A percentile compares a stretch with the other conserved stretches of the same genome.
phyloP scores from a whole-genome alignment of 2,113 vertebrate genomes.

The Alectura lathami region DNA sequence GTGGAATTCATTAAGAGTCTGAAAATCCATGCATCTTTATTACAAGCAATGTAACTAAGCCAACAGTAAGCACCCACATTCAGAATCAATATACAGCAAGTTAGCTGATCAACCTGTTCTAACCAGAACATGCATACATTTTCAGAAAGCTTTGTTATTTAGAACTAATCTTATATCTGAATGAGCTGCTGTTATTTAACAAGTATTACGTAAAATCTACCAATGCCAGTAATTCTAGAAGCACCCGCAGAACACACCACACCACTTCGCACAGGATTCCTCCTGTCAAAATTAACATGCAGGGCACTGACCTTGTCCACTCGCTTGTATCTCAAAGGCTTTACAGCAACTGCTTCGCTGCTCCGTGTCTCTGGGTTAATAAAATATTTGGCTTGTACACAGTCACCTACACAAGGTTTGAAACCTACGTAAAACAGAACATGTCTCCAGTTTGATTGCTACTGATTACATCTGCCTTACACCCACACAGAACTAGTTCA shows the following conservation, averaged over 20 bases:
- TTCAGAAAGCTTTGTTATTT: background rate
- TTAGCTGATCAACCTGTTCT: background rate
- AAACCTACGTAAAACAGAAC: conserved; percentile 77
- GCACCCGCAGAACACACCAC: background rate
- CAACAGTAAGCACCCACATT: background rate
- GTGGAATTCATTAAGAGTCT: background rate
- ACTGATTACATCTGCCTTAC: background rate
- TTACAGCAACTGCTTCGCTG: conserved; percentile 84
- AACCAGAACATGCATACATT: background rate
- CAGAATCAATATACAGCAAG: background rate
- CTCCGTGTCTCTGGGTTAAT: conserved; percentile 81
- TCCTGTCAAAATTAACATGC: background rate
- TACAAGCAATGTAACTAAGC: background rate
- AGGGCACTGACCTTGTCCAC: conserved; percentile 81
- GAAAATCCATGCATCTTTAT: background rate
- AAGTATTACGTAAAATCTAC: background rate
- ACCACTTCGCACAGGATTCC: background rate
- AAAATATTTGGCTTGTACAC: conserved; percentile 90
- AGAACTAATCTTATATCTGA: background rate
- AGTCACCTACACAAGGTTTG: conserved; percentile 89
- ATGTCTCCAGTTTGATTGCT: background rate
- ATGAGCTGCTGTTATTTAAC: background rate
- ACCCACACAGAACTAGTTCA: background rate
- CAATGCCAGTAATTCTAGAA: background rate
- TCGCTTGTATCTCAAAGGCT: conserved; percentile 87